Evolutionary conservation across 2,888 invertebrate genomes (phyloP).

Genomic region (Bellardia pandia): DNA sequence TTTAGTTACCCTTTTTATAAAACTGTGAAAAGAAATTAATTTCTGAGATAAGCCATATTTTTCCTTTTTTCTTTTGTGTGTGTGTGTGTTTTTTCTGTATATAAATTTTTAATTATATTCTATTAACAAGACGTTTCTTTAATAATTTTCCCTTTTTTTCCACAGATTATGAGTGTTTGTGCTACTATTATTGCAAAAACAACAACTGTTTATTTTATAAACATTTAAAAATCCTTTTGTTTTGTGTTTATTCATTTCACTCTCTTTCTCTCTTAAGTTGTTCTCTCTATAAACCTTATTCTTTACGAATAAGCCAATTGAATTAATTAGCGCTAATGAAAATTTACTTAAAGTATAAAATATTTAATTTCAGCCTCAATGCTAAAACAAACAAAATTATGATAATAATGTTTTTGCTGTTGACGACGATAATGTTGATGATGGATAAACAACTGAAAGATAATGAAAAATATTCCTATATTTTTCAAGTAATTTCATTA

Average conservation of each 20-base stretch:
- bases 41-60: constrained; percentile 40
- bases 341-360: constrained; percentile 75
- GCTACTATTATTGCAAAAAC: not conserved
- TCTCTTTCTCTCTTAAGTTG: not conserved
- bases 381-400: constrained; percentile 39
- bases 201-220: constrained; percentile 21
- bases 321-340: constrained; percentile 82
- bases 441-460: constrained; percentile 1
- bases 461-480: not conserved
- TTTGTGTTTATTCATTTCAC: constrained; percentile 17
- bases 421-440: not conserved
- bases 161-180: constrained; percentile 26
- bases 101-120: constrained; percentile 70
- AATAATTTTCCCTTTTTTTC: constrained; percentile 20
- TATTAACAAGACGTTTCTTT: constrained; percentile 59
- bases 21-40: constrained; percentile 41
- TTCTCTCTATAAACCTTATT: not conserved
- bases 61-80: not conserved
- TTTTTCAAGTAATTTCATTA: too few species aligned
- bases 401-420: not conserved
- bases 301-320: constrained; percentile 74
- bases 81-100: not conserved
- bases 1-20: constrained; percentile 45
- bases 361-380: constrained; percentile 67
- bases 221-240: constrained; percentile 54